These are phyloP conservation scores for Drosophila villosipedis DNA, from an alignment of 2,888 invertebrate species.

Conservation along the genomic window DNA sequence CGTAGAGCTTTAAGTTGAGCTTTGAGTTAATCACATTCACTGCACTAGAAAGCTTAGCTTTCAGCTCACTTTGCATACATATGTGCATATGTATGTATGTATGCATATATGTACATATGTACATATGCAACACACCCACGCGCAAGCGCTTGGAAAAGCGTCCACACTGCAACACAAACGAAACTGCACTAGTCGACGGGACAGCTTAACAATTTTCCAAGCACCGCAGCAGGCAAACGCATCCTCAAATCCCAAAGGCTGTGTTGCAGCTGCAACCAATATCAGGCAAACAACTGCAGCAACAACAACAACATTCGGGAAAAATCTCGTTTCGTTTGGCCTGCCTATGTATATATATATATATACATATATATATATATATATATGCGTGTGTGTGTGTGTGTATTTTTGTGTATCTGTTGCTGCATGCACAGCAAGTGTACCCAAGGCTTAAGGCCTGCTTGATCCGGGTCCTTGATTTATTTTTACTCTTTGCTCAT, in stretches of 20 bases:
- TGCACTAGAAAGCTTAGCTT: slow-evolving; percentile 21
- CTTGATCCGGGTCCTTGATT: slow-evolving; percentile 75
- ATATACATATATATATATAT: neutral
- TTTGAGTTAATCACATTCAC: neutral
- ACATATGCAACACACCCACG: slow-evolving; percentile 34
- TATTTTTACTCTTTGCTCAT: slow-evolving; percentile 68
- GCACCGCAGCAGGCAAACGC: slow-evolving; percentile 49
- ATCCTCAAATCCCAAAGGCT: slow-evolving; percentile 63
- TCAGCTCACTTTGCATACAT: slow-evolving; percentile 17
- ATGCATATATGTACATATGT: neutral
- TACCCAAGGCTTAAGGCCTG: slow-evolving; percentile 58
- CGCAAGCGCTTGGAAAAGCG: slow-evolving; percentile 69
- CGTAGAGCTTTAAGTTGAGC: slow-evolving; percentile 1
- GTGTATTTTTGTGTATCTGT: slow-evolving; percentile 52
- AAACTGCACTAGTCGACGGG: slow-evolving; percentile 78
- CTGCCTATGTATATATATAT: slow-evolving; percentile 3
- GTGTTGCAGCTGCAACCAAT: slow-evolving; percentile 66
- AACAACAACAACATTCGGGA: slow-evolving; percentile 26
- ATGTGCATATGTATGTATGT: neutral
- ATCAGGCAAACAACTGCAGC: slow-evolving; percentile 37
- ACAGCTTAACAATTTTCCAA: slow-evolving; percentile 69
- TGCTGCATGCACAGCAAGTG: slow-evolving; percentile 72
- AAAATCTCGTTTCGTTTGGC: slow-evolving; percentile 36
- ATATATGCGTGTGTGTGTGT: slow-evolving; percentile 13
- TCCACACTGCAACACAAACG: slow-evolving; percentile 78